Percentiles rank a stretch among this genome's conserved stretches.
Conservation (phyloP, 2,888 invertebrate genomes). For the Pristionchus arcanus region DNA sequence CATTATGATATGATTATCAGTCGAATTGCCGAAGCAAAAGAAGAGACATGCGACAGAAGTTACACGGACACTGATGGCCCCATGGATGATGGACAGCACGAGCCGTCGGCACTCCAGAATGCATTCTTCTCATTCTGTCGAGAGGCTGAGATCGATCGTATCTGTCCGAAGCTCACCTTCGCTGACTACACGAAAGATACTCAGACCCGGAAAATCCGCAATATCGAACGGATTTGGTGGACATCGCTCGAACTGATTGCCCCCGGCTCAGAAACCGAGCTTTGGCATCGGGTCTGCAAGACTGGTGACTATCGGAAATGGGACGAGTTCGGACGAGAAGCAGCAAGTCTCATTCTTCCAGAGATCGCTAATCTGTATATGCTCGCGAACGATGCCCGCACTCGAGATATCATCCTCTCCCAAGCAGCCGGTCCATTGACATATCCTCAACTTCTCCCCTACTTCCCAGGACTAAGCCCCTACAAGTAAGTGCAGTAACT, state of each 20-base stretch:
- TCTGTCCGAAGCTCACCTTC: background rate
- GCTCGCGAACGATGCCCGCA: background rate
- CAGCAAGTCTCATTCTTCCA: background rate
- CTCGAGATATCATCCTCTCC: background rate
- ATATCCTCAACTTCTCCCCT: background rate
- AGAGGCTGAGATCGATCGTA: background rate
- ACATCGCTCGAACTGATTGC: background rate
- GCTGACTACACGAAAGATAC: background rate
- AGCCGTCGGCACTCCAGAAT: background rate
- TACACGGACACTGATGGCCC: too few relatives aligned
- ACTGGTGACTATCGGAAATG: too few relatives aligned
- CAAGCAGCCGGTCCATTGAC: background rate
- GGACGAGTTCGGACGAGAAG: too few relatives aligned
- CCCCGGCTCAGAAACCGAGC: background rate
- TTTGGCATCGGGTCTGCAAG: too few relatives aligned
- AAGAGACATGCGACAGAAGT: background rate
- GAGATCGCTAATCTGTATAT: background rate
- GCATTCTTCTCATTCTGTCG: background rate
- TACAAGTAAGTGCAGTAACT: too few relatives aligned
- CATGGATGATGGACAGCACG: background rate
- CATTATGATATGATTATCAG: background rate
- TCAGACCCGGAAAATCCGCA: background rate
- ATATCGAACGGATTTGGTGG: background rate
- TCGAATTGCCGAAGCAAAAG: background rate
- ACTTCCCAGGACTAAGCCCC: background rate